Percentiles rank a stretch among this genome's conserved stretches.
Evolutionary conservation across 2,888 invertebrate species (phyloP).

Genomic region (Escarpia spicata): DNA sequence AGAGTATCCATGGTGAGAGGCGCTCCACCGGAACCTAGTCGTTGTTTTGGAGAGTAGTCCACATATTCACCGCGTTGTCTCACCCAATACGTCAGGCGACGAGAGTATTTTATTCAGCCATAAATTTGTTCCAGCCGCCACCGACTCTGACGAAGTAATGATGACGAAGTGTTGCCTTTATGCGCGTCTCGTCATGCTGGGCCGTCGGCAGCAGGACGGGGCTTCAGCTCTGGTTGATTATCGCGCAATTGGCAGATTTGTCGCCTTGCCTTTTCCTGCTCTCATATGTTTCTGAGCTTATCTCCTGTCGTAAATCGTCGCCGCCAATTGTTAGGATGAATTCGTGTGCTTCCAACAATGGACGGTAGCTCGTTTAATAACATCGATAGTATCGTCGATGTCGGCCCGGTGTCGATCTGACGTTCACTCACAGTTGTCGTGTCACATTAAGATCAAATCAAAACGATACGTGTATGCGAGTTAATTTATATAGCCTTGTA

Average conservation of each 20-base stretch:
- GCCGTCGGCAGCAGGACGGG: neutral
- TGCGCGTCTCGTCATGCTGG: neutral
- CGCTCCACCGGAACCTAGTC: no score
- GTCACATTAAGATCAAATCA: conserved; percentile 16
- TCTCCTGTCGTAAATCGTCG: neutral
- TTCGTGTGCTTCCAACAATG: neutral
- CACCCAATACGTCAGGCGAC: neutral
- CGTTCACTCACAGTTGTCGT: neutral
- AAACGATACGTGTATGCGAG: neutral
- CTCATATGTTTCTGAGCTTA: neutral
- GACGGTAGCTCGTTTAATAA: neutral
- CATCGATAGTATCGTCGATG: conserved; percentile 11
- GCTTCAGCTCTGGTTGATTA: neutral
- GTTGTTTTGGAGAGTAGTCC: neutral
- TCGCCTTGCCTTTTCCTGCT: neutral
- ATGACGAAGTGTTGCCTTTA: conserved; percentile 6
- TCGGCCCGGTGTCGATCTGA: neutral
- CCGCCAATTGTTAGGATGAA: neutral
- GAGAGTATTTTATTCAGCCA: neutral
- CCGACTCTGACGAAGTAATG: conserved; percentile 10
- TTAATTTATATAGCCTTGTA: neutral
- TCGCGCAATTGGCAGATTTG: neutral
- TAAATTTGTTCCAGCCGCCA: conserved; percentile 16
- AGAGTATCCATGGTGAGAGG: no score
- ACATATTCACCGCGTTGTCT: neutral